A percentile compares a stretch with the other conserved stretches of the same genome.
These are phyloP conservation scores for Miltochrista miniata DNA, from an alignment of 2,888 invertebrate species.

Conservation along the genomic window DNA sequence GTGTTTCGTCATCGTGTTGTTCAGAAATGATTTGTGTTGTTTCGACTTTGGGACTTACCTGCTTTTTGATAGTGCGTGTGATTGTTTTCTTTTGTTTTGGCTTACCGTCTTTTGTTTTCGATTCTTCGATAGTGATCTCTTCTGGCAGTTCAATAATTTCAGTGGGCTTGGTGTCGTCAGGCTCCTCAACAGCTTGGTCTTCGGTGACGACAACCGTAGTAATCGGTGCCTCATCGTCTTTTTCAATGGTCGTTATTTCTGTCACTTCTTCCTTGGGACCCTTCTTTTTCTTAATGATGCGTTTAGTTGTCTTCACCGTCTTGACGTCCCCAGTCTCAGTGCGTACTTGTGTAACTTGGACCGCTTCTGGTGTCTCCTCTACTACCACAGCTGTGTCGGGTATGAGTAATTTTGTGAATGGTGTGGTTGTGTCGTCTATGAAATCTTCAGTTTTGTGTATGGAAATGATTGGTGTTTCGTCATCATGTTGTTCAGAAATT, in stretches of 20 bases:
- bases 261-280: conserved; percentile 39
- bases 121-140: neutral
- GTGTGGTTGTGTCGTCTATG: neutral
- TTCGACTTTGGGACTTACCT: neutral
- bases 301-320: neutral
- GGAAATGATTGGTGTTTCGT: neutral
- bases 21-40: neutral
- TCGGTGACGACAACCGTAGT: neutral
- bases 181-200: neutral
- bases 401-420: neutral
- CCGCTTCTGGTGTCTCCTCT: neutral
- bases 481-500: neutral
- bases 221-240: neutral
- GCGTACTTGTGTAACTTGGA: neutral
- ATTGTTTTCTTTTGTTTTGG: neutral
- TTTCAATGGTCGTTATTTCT: conserved; percentile 34
- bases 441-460: neutral
- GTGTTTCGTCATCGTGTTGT: neutral
- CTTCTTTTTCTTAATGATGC: neutral
- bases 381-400: neutral
- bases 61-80: neutral
- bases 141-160: neutral
- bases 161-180: neutral
- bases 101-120: neutral
- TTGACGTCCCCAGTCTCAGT: neutral